These are phyloP conservation scores for Phragmatobia fuliginosa DNA, from an alignment of 2,888 invertebrate genomes.

Conservation along the genomic window DNA sequence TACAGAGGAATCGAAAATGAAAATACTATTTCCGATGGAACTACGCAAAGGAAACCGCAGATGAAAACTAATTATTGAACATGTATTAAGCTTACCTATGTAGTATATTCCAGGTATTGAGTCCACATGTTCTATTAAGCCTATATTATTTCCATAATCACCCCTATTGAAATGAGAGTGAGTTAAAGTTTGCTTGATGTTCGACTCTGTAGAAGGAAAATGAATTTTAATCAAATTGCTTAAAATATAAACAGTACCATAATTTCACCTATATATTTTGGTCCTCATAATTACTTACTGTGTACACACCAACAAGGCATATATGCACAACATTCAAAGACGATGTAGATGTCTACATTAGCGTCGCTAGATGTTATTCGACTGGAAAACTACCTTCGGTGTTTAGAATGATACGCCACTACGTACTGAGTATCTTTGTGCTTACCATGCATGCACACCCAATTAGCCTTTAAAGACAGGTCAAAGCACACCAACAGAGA, in stretches of 20 bases:
- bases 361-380: background rate
- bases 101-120: conserved; percentile 35
- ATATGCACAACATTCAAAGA: background rate
- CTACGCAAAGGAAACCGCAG: background rate
- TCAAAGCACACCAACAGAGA: too few relatives aligned
- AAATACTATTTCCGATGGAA: background rate
- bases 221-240: background rate
- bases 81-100: conserved; percentile 33
- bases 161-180: conserved; percentile 69
- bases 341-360: background rate
- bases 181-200: conserved; percentile 60
- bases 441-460: background rate
- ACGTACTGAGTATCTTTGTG: background rate
- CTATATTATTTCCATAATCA: conserved; percentile 69
- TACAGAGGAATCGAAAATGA: background rate
- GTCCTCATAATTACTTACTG: too few relatives aligned
- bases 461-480: too few relatives aligned
- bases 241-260: background rate
- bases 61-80: background rate
- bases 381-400: background rate
- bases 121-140: conserved; percentile 64
- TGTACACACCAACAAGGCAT: too few relatives aligned
- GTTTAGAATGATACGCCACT: background rate
- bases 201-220: conserved; percentile 48
- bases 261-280: too few relatives aligned